Evolutionary conservation across 2,113 vertebrate genomes (phyloP).

Genomic region (Calidris pygmaea): DNA sequence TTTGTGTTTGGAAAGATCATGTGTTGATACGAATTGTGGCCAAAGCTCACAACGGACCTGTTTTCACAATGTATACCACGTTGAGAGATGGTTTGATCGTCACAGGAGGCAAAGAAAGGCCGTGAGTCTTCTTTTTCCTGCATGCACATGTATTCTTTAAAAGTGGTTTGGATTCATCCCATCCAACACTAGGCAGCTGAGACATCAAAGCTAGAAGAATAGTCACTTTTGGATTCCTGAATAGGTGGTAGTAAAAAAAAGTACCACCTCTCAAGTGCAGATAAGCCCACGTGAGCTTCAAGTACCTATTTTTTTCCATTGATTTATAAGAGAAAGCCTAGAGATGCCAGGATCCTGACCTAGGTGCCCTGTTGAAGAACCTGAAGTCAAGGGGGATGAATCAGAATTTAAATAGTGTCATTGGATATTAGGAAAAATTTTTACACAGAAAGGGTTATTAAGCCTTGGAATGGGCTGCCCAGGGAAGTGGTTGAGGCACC

Average conservation of each 20-base stretch:
- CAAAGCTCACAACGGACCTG: constrained; percentile 96
- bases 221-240: background rate
- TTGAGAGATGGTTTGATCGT: constrained; percentile 95
- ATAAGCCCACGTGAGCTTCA: background rate
- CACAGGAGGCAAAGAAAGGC: constrained; percentile 96
- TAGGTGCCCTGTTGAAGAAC: background rate
- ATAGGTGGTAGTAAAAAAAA: background rate
- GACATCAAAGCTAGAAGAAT: background rate
- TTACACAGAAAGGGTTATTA: too few species aligned
- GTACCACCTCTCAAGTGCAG: background rate
- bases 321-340: background rate
- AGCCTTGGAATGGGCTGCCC: too few species aligned
- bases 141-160: background rate
- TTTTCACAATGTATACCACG: constrained; percentile 99
- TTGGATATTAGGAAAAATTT: too few species aligned
- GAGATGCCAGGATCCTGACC: background rate
- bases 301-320: background rate
- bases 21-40: constrained; percentile 94
- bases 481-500: too few species aligned
- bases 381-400: background rate
- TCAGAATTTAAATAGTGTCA: background rate
- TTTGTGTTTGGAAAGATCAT: constrained; percentile 98
- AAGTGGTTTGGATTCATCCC: background rate
- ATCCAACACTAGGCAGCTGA: background rate
- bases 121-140: constrained; percentile 79